Conservation (phyloP, 1,140 invertebrate species). For the Ips typographus region DNA sequence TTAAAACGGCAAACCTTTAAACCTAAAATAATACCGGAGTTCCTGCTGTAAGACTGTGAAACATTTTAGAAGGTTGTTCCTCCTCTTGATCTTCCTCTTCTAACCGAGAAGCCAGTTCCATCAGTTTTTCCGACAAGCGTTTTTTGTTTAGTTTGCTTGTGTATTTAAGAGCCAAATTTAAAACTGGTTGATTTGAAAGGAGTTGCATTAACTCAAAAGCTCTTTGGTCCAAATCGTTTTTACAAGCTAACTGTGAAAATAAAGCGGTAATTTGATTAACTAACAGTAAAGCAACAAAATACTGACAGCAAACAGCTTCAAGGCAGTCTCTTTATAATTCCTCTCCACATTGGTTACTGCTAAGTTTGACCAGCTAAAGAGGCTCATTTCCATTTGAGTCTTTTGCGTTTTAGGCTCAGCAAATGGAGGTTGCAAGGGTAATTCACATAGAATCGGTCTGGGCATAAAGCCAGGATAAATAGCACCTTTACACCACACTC, state of each 20-base stretch:
- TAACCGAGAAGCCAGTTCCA: constrained; percentile 48
- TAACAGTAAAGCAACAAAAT: neutral
- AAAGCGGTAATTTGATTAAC: neutral
- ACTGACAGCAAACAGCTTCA: constrained; percentile 87
- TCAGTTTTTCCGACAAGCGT: constrained; percentile 74
- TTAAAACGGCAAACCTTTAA: neutral
- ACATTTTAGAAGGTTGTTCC: constrained; percentile 1
- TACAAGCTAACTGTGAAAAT: constrained; percentile 71
- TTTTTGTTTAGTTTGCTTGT: constrained; percentile 73
- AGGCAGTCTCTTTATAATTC: constrained; percentile 71
- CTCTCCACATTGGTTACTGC: constrained; percentile 63
- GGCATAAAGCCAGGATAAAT: constrained; percentile 85
- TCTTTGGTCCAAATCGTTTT: constrained; percentile 79
- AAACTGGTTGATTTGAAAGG: constrained; percentile 71
- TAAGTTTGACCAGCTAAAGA: constrained; percentile 66
- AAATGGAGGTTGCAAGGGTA: constrained; percentile 71
- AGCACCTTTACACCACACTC: constrained; percentile 84
- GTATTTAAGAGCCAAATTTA: constrained; percentile 86
- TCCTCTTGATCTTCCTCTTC: constrained; percentile 23
- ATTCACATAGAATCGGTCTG: constrained; percentile 74
- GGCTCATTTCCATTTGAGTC: constrained; percentile 73
- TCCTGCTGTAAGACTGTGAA: neutral
- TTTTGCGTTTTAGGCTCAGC: constrained; percentile 84
- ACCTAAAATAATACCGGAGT: constrained; percentile 1
- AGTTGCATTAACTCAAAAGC: constrained; percentile 85